phyloP scores from a whole-genome alignment of 2,113 vertebrate genomes.

The Oncorhynchus kisutch region DNA sequence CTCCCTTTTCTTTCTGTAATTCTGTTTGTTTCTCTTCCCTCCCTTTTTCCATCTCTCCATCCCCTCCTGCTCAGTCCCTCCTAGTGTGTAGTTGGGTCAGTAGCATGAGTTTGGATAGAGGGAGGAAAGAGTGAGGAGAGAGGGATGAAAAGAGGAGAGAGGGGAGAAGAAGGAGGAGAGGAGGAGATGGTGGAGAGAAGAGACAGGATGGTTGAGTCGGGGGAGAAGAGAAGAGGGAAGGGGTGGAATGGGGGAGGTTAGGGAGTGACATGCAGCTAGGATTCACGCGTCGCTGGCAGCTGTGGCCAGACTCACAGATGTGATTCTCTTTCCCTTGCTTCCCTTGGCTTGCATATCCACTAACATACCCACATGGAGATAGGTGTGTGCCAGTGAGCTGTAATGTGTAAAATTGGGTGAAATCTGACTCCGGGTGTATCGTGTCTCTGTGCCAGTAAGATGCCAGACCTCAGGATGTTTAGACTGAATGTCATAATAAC shows the following conservation, averaged over 20 bases:
- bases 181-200: background rate
- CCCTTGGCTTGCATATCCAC: background rate
- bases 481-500: background rate
- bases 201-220: background rate
- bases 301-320: slow-evolving; percentile 65
- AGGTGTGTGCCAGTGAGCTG: background rate
- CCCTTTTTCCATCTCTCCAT: slow-evolving; percentile 35
- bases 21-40: slow-evolving; percentile 43
- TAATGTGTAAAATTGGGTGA: background rate
- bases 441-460: too few species aligned
- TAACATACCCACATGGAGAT: background rate
- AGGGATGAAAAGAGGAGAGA: slow-evolving; percentile 1
- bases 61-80: slow-evolving; percentile 52
- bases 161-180: slow-evolving; percentile 6
- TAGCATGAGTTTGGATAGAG: slow-evolving; percentile 31
- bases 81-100: slow-evolving; percentile 72
- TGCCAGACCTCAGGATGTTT: background rate
- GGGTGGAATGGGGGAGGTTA: slow-evolving; percentile 4
- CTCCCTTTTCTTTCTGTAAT: slow-evolving; percentile 30
- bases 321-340: slow-evolving; percentile 38
- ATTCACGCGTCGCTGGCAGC: background rate
- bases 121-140: slow-evolving; percentile 9
- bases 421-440: too few species aligned
- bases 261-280: background rate
- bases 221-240: background rate